A percentile compares a stretch with the other conserved stretches of the same genome.
Evolutionary conservation across 2,113 vertebrate genomes (phyloP).

Genomic region (Vulpes vulpes): DNA sequence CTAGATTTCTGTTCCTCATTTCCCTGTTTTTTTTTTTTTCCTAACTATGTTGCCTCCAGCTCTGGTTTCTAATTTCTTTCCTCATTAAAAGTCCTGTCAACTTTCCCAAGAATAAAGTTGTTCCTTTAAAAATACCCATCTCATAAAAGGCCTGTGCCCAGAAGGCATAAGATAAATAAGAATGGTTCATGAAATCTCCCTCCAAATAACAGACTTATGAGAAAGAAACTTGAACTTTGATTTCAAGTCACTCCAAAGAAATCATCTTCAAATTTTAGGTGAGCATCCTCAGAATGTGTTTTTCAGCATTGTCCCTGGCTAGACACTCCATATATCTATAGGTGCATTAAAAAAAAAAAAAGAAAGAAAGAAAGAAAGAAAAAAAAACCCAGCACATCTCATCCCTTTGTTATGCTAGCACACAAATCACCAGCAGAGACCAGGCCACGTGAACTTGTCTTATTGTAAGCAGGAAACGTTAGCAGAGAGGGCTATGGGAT

Average conservation of each 20-base stretch:
- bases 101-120: slow-evolving; percentile 65
- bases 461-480: neutral
- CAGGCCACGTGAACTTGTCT: neutral
- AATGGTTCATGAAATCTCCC: slow-evolving; percentile 65
- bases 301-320: neutral
- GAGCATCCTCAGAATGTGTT: neutral
- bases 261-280: slow-evolving; percentile 63
- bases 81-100: slow-evolving; percentile 74
- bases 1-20: neutral
- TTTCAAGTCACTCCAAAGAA: slow-evolving; percentile 71
- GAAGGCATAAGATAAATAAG: slow-evolving; percentile 65
- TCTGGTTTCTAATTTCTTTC: slow-evolving; percentile 77
- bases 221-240: slow-evolving; percentile 72
- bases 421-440: slow-evolving; percentile 8
- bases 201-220: slow-evolving; percentile 74
- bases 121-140: slow-evolving; percentile 73
- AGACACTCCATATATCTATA: neutral
- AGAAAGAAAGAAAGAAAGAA: too few relatives aligned
- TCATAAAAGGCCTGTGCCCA: slow-evolving; percentile 67
- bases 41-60: slow-evolving; percentile 60
- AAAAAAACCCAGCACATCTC: neutral
- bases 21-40: neutral
- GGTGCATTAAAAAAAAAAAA: slow-evolving; percentile 12
- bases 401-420: neutral
- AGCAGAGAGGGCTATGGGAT: neutral